Base-by-base conservation (phyloP, 2,888 invertebrate genomes). In the Pseudococcus jackbeardsleyi region DNA sequence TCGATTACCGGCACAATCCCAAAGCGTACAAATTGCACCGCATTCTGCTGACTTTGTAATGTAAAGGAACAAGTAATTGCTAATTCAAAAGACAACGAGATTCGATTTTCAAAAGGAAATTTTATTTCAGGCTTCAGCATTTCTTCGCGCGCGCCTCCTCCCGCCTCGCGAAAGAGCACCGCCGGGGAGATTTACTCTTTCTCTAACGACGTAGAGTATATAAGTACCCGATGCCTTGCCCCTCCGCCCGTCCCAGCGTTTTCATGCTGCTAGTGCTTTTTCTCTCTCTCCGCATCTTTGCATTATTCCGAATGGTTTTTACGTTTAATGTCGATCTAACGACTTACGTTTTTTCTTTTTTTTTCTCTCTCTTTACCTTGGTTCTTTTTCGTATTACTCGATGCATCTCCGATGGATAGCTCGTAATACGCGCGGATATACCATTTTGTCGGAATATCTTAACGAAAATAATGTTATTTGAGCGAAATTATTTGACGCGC, bases 31-130 rank as follows among this genome's bases (percentile, higher is more conserved):
- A 88, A 88, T 88, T 88, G 88, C 88, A 88, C 88, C 88, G 88
- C 88, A 88, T 88, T 88, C 88, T 88, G 88, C 88, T 88, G 88
- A 88, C 88, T 88, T 88, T 88, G 88, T 88, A 88, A 88, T 88
- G 88, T 88, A 88, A 88, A 88, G 88, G 88, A 79, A 88, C 88
- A 88, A 88, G 88, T 88, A 88, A 88, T 88, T 88, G 88, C 88
- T 88, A 88, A 88, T 88, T 88, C 88, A 88, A 82, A 88, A 88
- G 88, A 88, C 88, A 88, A 82, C 88, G 88, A 79, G 88, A 88
- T 88, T 88, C 88, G 88, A 88, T 88, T 88, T 88, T 88, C 48
- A 79, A 88, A 88, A 88, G 82, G 50, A 88, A 88, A 88, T 88
- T 88, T 82, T 88, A 88, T 88, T 88, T 88, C 88, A 82, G 79